Percentiles rank a stretch among this genome's conserved stretches.
Conservation (phyloP, 2,113 vertebrate genomes). For the chimpanzee (Pan troglodytes) region DNA sequence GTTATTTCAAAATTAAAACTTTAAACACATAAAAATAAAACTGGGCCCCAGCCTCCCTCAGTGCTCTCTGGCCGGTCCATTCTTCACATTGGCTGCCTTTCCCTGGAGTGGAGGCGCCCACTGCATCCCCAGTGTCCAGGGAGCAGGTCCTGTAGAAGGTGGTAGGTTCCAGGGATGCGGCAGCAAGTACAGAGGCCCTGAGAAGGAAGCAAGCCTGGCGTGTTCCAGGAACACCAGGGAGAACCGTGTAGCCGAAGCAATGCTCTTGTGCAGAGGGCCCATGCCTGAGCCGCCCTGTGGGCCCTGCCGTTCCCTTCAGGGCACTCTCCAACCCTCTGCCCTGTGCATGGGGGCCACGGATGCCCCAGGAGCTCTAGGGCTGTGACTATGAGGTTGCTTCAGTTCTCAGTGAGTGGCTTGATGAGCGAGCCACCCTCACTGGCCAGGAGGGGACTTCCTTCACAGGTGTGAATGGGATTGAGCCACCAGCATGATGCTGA, state of each 20-base stretch:
- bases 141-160: background rate
- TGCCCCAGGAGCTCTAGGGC: background rate
- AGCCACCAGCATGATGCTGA: background rate
- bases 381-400: background rate
- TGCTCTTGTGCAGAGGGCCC: background rate
- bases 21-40: background rate
- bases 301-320: background rate
- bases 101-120: background rate
- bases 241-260: background rate
- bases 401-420: background rate
- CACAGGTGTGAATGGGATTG: fast-evolving
- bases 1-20: background rate
- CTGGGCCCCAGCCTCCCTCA: background rate
- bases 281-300: fast-evolving
- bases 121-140: too few relatives aligned
- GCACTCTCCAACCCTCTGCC: background rate
- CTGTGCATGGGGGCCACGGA: fast-evolving
- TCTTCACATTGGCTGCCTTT: background rate
- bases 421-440: background rate
- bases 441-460: background rate
- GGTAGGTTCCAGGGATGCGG: background rate
- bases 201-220: background rate
- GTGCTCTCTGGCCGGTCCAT: background rate
- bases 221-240: background rate
- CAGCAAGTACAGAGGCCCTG: background rate